Evolutionary conservation across 2,888 invertebrate genomes (phyloP), one percentile per base, ranked within the genome.

Genomic region (Rhimphoctona megacephalus): DNA sequence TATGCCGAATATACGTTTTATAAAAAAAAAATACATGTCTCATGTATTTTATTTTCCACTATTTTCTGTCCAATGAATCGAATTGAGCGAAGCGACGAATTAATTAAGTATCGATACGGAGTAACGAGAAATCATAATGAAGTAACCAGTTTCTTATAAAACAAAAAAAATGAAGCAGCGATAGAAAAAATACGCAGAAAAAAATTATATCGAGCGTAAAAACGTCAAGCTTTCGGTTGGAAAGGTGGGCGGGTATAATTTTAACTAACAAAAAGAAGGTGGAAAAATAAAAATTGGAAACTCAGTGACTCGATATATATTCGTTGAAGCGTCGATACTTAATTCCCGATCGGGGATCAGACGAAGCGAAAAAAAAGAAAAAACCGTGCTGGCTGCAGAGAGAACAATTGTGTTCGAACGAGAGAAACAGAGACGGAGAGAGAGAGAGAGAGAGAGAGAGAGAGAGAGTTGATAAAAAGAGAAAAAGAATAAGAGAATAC

Each of bases 251-350:
- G 57, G 57, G 69, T n/a, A 67, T 69, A 76, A 74, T 76, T 67
- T 67, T 30, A 76, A 54, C 52, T 54, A 17, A 67, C 80, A 83
- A 80, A 87, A 64, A n/a, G 33, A 70, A 25, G 49, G 77, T 81
- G 78, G 82, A 85, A 87, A 88, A 83, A 89, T 79, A 88, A 66
- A 69, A 74, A 76, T 49, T 46, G 49, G 77, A 72, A 66, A 85
- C 79, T 83, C 85, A 76, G 73, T 57, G 83, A 86, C 70, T 61
- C 76, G 76, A 77, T 81, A 67, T 80, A 67, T 74, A 67, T 81
- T 66, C 81, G 61, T 49, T 43, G 54, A 22, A 78, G 25, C 74
- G 70, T 64, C 73, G 82, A 82, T 80, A 73, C 74, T 86, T 81
- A 83, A 86, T 81, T 81, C 67, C 36, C 77, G 66, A 83, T 86